These are phyloP conservation scores for Geotria australis DNA, from an alignment of 2,797 vertebrate genomes.

Conservation along the genomic window DNA sequence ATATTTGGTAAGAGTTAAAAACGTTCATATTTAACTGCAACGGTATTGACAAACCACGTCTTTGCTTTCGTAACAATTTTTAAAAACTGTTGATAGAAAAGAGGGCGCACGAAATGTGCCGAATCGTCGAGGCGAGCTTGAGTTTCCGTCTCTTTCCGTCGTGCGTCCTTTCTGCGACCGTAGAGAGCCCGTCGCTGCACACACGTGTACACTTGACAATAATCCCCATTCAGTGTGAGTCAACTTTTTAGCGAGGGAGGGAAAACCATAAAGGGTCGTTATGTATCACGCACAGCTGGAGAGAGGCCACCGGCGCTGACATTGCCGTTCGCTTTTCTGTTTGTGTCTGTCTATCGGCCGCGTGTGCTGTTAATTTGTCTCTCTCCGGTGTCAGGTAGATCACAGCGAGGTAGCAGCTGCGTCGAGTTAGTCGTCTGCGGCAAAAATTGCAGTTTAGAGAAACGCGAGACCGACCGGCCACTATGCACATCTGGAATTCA, in stretches of 20 bases:
- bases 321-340: no score
- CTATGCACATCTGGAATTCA: not conserved
- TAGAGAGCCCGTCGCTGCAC: slow-evolving; percentile 5
- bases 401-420: not conserved
- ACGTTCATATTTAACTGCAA: no score
- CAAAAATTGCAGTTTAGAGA: not conserved
- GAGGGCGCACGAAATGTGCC: no score
- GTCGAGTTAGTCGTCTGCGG: not conserved
- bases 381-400: not conserved
- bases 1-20: no score
- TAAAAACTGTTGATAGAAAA: no score
- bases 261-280: not conserved
- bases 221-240: slow-evolving; percentile 6
- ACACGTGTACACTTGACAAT: slow-evolving; percentile 6
- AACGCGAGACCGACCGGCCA: not conserved
- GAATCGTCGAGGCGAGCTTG: no score
- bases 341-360: no score
- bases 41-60: no score
- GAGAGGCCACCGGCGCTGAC: no score
- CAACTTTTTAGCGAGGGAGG: slow-evolving; percentile 5
- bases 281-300: not conserved
- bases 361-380: not conserved
- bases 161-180: no score
- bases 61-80: no score
- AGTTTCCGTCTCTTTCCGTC: no score